These are phyloP conservation scores for Coenonympha arcania DNA, from an alignment of 2,888 invertebrate genomes.

Conservation along the genomic window DNA sequence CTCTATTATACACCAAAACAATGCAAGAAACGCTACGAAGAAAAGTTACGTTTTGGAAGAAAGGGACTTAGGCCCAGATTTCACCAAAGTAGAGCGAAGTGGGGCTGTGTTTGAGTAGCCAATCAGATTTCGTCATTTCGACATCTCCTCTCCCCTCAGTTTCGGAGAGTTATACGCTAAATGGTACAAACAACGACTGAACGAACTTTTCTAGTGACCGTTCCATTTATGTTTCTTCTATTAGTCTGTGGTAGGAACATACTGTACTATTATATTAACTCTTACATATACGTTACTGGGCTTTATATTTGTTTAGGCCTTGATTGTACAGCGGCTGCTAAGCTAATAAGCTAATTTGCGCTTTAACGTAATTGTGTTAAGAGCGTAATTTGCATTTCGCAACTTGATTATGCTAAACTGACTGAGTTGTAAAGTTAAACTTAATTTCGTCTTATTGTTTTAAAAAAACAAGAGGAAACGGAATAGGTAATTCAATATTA, in stretches of 20 bases:
- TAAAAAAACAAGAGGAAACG: not conserved
- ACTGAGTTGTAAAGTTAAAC: conserved; percentile 5
- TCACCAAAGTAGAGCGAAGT: too few species aligned
- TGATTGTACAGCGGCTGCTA: conserved; percentile 45
- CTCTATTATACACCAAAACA: too few species aligned
- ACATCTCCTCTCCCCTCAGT: too few species aligned
- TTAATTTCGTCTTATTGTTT: conserved; percentile 9
- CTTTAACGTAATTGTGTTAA: conserved; percentile 31
- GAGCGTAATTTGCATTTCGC: conserved; percentile 27
- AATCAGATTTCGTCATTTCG: too few species aligned
- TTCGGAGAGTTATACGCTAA: too few species aligned
- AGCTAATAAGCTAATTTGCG: conserved; percentile 33
- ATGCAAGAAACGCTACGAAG: too few species aligned
- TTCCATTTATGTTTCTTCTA: not conserved
- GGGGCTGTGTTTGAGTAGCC: too few species aligned
- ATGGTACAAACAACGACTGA: too few species aligned
- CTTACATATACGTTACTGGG: conserved; percentile 37
- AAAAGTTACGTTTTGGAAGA: too few species aligned
- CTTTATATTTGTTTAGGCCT: conserved; percentile 55
- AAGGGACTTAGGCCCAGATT: too few species aligned
- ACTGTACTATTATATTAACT: conserved; percentile 29
- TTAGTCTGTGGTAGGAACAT: not conserved
- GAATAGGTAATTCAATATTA: too few species aligned
- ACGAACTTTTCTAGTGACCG: not conserved
- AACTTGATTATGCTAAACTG: conserved; percentile 14